Percentiles rank a stretch among this genome's conserved stretches.
Evolutionary conservation across 1,140 invertebrate species (phyloP).

Genomic region (Calliopsis andreniformis): DNA sequence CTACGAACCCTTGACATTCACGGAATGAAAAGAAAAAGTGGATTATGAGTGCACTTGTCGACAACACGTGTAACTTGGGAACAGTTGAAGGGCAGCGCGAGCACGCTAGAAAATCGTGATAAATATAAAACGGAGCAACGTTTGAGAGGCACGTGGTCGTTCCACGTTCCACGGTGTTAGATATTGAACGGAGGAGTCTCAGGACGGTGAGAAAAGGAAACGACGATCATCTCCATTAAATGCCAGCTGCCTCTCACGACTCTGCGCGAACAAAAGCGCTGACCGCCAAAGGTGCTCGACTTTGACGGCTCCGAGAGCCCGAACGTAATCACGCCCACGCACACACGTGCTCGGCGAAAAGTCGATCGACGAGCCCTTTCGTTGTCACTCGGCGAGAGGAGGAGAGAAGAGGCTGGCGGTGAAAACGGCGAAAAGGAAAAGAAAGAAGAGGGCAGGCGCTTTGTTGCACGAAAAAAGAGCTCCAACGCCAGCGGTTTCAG

Average conservation of each 20-base stretch:
- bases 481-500: slow-evolving; percentile 27
- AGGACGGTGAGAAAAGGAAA: slow-evolving; percentile 28
- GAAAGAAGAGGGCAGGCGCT: not conserved
- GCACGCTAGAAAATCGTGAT: not conserved
- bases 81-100: not conserved
- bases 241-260: slow-evolving; percentile 33
- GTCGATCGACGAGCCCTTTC: slow-evolving; percentile 45
- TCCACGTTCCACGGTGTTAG: not conserved
- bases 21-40: too few relatives aligned
- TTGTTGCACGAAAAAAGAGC: slow-evolving; percentile 24
- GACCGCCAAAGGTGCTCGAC: slow-evolving; percentile 33
- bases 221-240: slow-evolving; percentile 41
- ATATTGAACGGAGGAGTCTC: slow-evolving; percentile 32
- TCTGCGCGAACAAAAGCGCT: slow-evolving; percentile 28
- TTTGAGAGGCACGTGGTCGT: slow-evolving; percentile 29
- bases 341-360: slow-evolving; percentile 32
- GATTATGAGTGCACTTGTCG: too few relatives aligned
- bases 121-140: slow-evolving; percentile 15
- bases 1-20: too few relatives aligned
- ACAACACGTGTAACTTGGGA: not conserved
- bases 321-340: slow-evolving; percentile 41
- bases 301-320: slow-evolving; percentile 44
- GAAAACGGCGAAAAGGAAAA: slow-evolving; percentile 13
- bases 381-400: slow-evolving; percentile 28
- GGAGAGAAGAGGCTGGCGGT: not conserved